A percentile compares a stretch with the other conserved stretches of the same genome.
Conservation (phyloP, 2,113 vertebrate genomes). For the Calidris pugnax region DNA sequence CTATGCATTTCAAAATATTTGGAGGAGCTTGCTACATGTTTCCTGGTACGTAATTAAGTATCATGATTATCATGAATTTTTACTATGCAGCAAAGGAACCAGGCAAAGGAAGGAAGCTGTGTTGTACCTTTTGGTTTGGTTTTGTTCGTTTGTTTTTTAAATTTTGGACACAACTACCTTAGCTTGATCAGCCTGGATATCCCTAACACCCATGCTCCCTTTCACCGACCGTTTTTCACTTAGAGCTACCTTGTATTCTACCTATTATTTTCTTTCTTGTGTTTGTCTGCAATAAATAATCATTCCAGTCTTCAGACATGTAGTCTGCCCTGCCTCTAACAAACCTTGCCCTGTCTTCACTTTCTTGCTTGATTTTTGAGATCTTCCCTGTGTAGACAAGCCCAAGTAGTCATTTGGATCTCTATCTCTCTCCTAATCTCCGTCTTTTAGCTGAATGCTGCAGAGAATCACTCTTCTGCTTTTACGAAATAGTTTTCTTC, state of each 20-base stretch:
- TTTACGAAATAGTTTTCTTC: neutral
- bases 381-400: neutral
- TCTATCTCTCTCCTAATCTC: neutral
- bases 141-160: neutral
- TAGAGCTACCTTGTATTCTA: neutral
- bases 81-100: neutral
- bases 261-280: neutral
- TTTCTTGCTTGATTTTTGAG: neutral
- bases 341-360: neutral
- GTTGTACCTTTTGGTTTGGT: neutral
- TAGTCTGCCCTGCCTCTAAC: neutral
- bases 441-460: neutral
- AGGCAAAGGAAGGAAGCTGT: neutral
- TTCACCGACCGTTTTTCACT: neutral
- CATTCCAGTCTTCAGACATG: neutral
- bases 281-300: neutral
- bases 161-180: neutral
- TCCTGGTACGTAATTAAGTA: neutral
- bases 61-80: neutral
- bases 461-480: neutral
- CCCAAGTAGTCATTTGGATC: neutral
- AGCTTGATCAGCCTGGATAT: neutral
- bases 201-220: neutral
- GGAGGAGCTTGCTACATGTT: neutral
- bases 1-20: neutral